These are phyloP conservation scores for Patella caerulea DNA, from an alignment of 2,888 invertebrate species.

Conservation along the genomic window DNA sequence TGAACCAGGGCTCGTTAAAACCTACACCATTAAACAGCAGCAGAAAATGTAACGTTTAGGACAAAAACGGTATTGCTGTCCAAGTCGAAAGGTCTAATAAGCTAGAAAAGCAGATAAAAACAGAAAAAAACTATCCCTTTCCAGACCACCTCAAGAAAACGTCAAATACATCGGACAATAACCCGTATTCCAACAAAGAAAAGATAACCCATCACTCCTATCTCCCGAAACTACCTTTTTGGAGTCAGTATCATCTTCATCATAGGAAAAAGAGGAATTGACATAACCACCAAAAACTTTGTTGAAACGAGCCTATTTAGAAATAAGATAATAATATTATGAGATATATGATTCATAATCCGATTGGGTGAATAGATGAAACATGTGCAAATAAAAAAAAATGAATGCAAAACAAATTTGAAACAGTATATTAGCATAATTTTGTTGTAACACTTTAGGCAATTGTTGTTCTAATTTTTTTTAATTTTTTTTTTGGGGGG, in stretches of 20 bases:
- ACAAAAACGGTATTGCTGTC: no score
- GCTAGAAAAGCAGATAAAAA: background rate
- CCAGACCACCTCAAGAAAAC: constrained; percentile 35
- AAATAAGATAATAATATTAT: background rate
- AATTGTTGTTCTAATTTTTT: no score
- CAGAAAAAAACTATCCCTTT: background rate
- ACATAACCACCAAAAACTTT: constrained; percentile 41
- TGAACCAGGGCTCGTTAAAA: no score
- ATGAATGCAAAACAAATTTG: background rate
- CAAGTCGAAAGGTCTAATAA: constrained; percentile 2
- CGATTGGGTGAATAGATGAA: constrained; percentile 13
- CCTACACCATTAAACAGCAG: no score
- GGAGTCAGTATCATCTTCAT: constrained; percentile 47
- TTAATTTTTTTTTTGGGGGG: no score
- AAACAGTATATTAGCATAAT: no score
- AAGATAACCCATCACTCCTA: constrained; percentile 22
- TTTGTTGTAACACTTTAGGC: no score
- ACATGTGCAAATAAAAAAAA: background rate
- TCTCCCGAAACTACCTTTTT: constrained; percentile 12
- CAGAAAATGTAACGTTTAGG: no score
- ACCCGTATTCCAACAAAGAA: background rate
- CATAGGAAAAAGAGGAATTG: constrained; percentile 51
- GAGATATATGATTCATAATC: background rate
- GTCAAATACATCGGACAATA: constrained; percentile 20
- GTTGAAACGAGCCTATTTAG: constrained; percentile 33